A percentile compares a stretch with the other conserved stretches of the same genome.
Evolutionary conservation across 2,113 vertebrate genomes (phyloP).

Genomic region (Scomber japonicus): DNA sequence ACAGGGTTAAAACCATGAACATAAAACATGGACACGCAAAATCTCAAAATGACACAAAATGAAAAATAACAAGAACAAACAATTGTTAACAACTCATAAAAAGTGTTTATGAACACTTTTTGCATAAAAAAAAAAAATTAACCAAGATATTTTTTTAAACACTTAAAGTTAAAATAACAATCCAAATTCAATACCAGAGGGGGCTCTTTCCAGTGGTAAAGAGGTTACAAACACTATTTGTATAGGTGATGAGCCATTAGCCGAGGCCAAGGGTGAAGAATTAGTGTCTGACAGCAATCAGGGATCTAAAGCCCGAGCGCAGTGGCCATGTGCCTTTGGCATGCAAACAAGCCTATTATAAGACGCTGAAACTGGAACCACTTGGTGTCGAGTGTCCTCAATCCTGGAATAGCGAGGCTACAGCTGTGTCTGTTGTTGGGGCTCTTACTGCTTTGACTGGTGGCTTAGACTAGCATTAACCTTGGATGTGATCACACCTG

Average conservation of each 20-base stretch:
- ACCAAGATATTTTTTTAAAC: too few species aligned
- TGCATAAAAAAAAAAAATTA: too few species aligned
- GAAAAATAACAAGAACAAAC: too few species aligned
- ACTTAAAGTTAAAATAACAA: too few species aligned
- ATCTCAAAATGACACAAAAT: too few species aligned
- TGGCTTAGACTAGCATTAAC: constrained; percentile 11
- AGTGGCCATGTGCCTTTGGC: constrained; percentile 48
- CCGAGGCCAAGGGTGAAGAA: constrained; percentile 42
- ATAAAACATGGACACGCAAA: too few species aligned
- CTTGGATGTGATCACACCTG: constrained; percentile 29
- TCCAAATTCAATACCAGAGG: not conserved
- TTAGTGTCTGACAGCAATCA: constrained; percentile 38
- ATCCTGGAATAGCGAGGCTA: constrained; percentile 78
- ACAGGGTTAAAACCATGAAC: too few species aligned
- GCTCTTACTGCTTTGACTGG: constrained; percentile 8
- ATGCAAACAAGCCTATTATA: constrained; percentile 77
- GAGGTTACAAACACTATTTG: constrained; percentile 54
- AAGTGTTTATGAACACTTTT: too few species aligned
- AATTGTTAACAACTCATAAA: too few species aligned
- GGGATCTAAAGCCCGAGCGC: constrained; percentile 44
- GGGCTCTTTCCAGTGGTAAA: constrained; percentile 9
- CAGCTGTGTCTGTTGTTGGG: constrained; percentile 74
- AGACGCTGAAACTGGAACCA: constrained; percentile 75
- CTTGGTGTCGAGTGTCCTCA: constrained; percentile 70
- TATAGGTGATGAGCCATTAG: constrained; percentile 33